Evolutionary conservation across 2,797 vertebrate genomes (phyloP), one percentile per base, ranked within the genome.

Genomic region (Anas bahamensis): DNA sequence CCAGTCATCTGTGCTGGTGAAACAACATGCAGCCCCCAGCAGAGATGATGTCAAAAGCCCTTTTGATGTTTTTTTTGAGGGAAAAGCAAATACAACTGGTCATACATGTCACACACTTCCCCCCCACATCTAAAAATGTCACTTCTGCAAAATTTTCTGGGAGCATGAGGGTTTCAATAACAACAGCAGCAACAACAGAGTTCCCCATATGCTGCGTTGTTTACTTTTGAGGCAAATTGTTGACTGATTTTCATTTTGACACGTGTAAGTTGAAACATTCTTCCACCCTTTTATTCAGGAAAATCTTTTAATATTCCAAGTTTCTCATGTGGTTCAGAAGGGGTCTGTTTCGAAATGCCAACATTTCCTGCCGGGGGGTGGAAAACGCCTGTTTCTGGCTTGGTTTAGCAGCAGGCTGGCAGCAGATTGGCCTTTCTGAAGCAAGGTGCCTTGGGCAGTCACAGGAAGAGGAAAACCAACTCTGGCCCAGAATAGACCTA

Each of bases 281-380:
- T 63, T 16, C 44, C 41, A 39, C 12, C 66, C 46, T 79, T 82
- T 86, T 86, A 86, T 65, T 87, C 85, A 79, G 52, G 41, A 61
- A 60, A 50, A 31, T 44, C 28, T 64, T 84, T 84, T 91, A 92
- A 91, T 96, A 94, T 72, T 94, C 57, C 74, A 69, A 94, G 74
- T 91, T 84, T 63, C 69, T 56, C 0, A 0, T 0, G 2, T 37
- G 80, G 81, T 89, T 92, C 80, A 74, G 83, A 72, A 81, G 46
- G 41, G 64, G 82, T n/a, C 33, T 55, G 11, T 69, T 89, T 73
- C 52, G 64, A 53, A 73, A 60, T 24, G 77, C 68, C 89, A 89
- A 0, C 10, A 12, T 63, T 50, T 82, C 53, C 57, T 92, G 50
- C 74, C 17, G 37, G 12, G 44, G 44, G 42, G 28, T 71, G 57